Conservation (phyloP, 2,113 vertebrate genomes). For the Varanus salvator region DNA sequence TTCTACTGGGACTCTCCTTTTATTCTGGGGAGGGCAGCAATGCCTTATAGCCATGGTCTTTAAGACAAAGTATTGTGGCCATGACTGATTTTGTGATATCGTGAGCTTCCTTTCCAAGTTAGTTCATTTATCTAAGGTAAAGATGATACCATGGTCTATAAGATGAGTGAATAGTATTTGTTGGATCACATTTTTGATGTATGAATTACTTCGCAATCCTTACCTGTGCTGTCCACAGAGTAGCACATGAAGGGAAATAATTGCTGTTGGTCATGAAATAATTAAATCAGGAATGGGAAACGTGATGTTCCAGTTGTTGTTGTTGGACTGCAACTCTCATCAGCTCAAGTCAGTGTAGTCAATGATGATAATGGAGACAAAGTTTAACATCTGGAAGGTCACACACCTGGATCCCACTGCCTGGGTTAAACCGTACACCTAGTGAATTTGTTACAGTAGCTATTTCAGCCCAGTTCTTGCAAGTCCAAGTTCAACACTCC, state of each 20-base stretch:
- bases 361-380: no score
- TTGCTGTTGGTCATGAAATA: not conserved
- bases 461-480: slow-evolving; percentile 7
- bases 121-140: not conserved
- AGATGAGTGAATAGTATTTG: not conserved
- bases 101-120: not conserved
- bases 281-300: not conserved
- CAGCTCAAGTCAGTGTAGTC: no score
- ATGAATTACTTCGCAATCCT: not conserved
- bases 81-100: not conserved
- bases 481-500: not conserved
- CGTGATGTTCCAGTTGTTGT: no score
- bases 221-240: not conserved
- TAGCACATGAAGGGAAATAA: not conserved
- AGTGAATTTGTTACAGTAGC: not conserved
- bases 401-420: no score
- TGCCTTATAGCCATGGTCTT: not conserved
- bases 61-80: not conserved
- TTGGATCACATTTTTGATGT: not conserved
- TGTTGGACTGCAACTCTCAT: no score
- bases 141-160: not conserved
- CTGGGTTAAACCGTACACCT: not conserved
- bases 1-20: not conserved
- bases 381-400: no score
- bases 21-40: not conserved